These are phyloP conservation scores for Phocides pigmalion DNA, from an alignment of 1,140 invertebrate species.

Conservation along the genomic window DNA sequence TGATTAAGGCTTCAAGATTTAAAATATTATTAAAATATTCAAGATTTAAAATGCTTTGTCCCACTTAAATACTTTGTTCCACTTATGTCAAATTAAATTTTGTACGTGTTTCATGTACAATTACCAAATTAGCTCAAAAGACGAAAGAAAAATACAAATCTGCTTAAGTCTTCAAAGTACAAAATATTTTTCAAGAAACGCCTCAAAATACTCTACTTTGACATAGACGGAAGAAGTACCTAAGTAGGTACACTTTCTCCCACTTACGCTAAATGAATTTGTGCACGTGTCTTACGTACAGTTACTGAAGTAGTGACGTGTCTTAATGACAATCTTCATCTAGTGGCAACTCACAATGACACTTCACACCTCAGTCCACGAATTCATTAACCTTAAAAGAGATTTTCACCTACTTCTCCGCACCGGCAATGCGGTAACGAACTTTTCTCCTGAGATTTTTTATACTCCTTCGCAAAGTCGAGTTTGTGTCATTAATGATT, in stretches of 20 bases:
- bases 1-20: too few species aligned
- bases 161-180: too few species aligned
- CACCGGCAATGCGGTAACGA: slow-evolving; percentile 24
- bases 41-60: too few species aligned
- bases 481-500: slow-evolving; percentile 1
- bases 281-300: not conserved
- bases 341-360: slow-evolving; percentile 24
- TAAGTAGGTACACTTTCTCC: not conserved
- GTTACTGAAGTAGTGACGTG: not conserved
- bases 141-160: too few species aligned
- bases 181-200: too few species aligned
- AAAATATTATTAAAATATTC: too few species aligned
- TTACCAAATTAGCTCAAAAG: too few species aligned
- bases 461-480: slow-evolving; percentile 1
- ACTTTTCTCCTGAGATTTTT: slow-evolving; percentile 15
- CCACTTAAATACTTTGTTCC: too few species aligned
- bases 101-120: too few species aligned
- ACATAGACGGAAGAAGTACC: too few species aligned
- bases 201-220: too few species aligned
- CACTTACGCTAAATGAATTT: slow-evolving; percentile 4
- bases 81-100: too few species aligned
- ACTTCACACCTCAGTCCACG: slow-evolving; percentile 15
- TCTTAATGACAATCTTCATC: slow-evolving; percentile 31
- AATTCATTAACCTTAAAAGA: slow-evolving; percentile 37
- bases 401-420: slow-evolving; percentile 33